Percentiles rank a stretch among this genome's conserved stretches.
Conservation (phyloP, 2,888 invertebrate genomes). For the Terebella lapidaria region DNA sequence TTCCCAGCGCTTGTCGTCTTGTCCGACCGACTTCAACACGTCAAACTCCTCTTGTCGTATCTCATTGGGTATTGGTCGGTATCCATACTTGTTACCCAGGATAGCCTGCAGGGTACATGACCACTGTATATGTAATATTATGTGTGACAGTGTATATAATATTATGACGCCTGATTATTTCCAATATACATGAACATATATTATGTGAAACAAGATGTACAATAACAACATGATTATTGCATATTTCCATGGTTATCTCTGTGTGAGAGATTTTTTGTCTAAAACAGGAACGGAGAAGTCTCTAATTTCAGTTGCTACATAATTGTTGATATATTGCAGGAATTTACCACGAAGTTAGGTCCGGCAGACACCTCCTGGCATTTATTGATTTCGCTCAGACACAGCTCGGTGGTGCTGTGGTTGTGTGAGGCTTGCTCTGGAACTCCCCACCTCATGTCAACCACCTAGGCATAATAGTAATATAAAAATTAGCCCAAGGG, state of each 20-base stretch:
- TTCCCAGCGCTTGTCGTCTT: neutral
- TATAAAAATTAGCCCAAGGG: neutral
- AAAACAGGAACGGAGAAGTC: no score
- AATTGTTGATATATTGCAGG: no score
- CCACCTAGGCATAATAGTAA: constrained; percentile 7
- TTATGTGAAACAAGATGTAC: no score
- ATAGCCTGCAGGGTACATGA: constrained; percentile 3
- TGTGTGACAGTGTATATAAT: neutral
- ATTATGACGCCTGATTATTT: no score
- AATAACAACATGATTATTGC: no score
- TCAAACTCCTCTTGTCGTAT: neutral
- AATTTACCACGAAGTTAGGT: constrained; percentile 14
- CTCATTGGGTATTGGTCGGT: constrained; percentile 4
- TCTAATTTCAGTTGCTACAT: no score
- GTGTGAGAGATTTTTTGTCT: no score
- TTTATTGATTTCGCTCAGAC: constrained; percentile 10
- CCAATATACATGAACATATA: no score
- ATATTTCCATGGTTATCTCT: no score
- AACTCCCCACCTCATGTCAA: constrained; percentile 17
- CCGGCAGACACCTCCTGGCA: constrained; percentile 15
- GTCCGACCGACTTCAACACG: neutral
- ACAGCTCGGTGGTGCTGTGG: constrained; percentile 12
- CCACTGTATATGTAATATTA: neutral
- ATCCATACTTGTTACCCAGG: constrained; percentile 10
- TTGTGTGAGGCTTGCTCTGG: constrained; percentile 15